phyloP scores from a whole-genome alignment of 30 jellyfish, hydroid and myxozoan species.

The Sanderia malayensis region DNA sequence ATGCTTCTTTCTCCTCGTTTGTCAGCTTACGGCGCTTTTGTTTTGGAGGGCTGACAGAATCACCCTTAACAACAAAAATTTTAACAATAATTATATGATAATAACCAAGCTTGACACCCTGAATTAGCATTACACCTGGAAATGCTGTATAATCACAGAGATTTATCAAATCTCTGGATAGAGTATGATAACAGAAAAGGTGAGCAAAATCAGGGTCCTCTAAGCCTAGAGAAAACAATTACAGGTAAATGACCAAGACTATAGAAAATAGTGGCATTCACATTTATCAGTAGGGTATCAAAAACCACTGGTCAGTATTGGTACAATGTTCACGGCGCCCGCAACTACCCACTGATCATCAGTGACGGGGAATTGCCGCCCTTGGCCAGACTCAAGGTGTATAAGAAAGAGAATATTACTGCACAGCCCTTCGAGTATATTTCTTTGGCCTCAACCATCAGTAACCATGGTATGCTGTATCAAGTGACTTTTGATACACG shows the following conservation, averaged over 20 bases:
- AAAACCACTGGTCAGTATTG: conserved; percentile 27
- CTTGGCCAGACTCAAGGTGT: conserved; percentile 37
- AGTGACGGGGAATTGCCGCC: conserved; percentile 60
- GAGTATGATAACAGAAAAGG: too few relatives aligned
- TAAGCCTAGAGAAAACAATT: too few relatives aligned
- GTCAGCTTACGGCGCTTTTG: conserved; percentile 48
- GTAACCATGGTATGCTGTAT: conserved; percentile 50
- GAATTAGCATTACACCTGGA: too few relatives aligned
- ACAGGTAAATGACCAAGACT: too few relatives aligned
- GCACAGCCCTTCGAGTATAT: conserved; percentile 30
- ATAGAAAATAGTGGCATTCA: too few relatives aligned
- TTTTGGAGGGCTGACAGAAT: conserved; percentile 49
- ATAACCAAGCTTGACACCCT: too few relatives aligned
- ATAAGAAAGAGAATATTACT: conserved; percentile 22
- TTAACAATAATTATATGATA: too few relatives aligned
- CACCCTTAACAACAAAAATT: conserved; percentile 1
- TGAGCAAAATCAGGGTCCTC: too few relatives aligned
- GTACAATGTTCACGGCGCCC: conserved; percentile 64
- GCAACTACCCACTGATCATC: conserved; percentile 54
- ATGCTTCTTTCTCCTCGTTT: conserved; percentile 26
- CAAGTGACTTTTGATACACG: conserved; percentile 58
- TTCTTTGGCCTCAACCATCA: conserved; percentile 40
- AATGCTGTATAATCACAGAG: too few relatives aligned
- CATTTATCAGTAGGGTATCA: conserved; percentile 34
- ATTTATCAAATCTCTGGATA: too few relatives aligned